Percentiles rank a stretch among this genome's conserved stretches.
Conservation (phyloP, 2,113 vertebrate genomes). For the Steatornis caripensis region DNA sequence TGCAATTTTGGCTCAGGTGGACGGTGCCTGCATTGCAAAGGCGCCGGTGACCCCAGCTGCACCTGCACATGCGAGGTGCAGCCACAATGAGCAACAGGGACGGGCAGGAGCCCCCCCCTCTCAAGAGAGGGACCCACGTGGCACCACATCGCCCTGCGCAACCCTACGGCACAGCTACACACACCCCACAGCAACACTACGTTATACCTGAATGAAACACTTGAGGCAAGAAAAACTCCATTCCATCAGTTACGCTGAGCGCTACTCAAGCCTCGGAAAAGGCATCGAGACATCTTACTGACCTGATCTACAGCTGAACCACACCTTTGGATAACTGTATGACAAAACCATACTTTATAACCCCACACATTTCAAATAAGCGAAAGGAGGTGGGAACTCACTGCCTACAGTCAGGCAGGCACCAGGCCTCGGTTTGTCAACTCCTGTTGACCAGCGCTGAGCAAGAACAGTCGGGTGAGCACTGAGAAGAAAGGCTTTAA, state of each 20-base stretch:
- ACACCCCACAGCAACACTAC: accelerated
- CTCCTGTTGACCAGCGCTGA: background rate
- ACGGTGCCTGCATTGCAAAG: background rate
- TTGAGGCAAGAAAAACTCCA: background rate
- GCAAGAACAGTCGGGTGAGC: background rate
- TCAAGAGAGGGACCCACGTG: accelerated
- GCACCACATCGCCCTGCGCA: accelerated
- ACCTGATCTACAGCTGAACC: background rate
- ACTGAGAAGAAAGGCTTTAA: background rate
- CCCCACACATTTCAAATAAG: background rate
- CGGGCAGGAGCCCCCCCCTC: accelerated
- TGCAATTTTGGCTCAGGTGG: accelerated
- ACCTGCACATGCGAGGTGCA: accelerated
- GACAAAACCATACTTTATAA: background rate
- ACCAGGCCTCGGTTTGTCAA: background rate
- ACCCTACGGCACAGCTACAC: background rate
- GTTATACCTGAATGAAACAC: accelerated
- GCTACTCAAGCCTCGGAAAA: background rate
- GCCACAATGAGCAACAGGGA: background rate
- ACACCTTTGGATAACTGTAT: background rate
- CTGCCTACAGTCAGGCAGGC: too few species aligned
- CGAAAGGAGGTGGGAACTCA: background rate
- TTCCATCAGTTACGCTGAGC: background rate
- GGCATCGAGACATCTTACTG: background rate
- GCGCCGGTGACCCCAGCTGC: accelerated